phyloP scores from a whole-genome alignment of 2,888 invertebrate species.

The Leptopilina myrica region DNA sequence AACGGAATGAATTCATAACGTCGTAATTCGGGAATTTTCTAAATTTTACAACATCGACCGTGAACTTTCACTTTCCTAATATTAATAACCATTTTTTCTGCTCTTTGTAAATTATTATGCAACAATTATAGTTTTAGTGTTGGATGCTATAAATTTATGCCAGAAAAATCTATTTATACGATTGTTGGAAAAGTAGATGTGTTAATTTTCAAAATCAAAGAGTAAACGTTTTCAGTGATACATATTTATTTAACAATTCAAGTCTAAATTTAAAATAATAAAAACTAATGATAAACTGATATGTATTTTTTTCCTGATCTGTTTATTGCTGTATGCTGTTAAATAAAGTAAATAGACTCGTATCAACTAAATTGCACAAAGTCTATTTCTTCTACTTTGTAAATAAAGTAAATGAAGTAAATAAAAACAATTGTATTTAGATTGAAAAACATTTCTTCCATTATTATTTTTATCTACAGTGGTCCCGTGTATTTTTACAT shows the following conservation, averaged over 20 bases:
- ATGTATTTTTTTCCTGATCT: no score
- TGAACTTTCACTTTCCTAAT: constrained; percentile 37
- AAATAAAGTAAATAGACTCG: neutral
- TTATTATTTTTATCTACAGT: neutral
- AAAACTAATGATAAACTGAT: no score
- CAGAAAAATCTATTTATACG: constrained; percentile 10
- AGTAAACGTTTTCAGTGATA: neutral
- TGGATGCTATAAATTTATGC: constrained; percentile 6
- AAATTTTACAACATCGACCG: neutral
- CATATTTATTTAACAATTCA: neutral
- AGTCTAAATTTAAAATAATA: neutral
- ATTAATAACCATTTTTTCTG: neutral
- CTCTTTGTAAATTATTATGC: constrained; percentile 5
- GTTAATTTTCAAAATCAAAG: constrained; percentile 1
- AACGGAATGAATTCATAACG: neutral
- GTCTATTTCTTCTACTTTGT: neutral
- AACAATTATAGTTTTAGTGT: neutral
- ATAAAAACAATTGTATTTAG: neutral
- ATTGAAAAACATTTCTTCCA: neutral
- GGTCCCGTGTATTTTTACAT: neutral
- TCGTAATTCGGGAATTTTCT: neutral
- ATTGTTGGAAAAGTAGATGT: neutral
- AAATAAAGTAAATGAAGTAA: neutral
- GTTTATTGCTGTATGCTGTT: neutral
- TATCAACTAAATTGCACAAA: neutral